Evolutionary conservation across 1,140 invertebrate genomes (phyloP).

Genomic region (Drosophila bocki): DNA sequence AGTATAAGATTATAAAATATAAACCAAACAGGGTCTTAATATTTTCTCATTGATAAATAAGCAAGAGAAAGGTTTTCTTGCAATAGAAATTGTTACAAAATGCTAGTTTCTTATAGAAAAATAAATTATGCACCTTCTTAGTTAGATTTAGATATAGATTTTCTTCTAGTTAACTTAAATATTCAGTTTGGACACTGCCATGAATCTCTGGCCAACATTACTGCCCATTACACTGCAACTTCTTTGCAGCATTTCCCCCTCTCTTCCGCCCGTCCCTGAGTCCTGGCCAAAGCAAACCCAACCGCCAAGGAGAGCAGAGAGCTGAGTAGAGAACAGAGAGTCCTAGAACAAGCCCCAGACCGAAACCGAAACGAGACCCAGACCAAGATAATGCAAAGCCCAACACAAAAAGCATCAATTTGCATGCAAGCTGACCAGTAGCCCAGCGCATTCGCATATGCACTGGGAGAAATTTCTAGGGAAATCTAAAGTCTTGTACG

Average conservation of each 20-base stretch:
- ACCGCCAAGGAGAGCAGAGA: background rate
- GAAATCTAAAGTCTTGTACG: no score
- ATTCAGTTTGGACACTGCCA: background rate
- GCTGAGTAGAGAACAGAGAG: constrained; percentile 3
- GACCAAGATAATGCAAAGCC: constrained; percentile 55
- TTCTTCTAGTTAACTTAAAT: background rate
- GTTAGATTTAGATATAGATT: no score
- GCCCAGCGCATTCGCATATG: constrained; percentile 15
- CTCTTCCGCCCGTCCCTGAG: no score
- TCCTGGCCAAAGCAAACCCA: background rate
- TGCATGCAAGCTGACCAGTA: constrained; percentile 47
- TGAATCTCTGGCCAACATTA: constrained; percentile 4
- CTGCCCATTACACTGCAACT: constrained; percentile 10
- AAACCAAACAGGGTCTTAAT: no score
- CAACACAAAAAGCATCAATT: constrained; percentile 61
- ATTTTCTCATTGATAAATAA: no score
- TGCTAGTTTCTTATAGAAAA: no score
- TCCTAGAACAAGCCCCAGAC: constrained; percentile 27
- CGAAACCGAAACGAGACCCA: constrained; percentile 33
- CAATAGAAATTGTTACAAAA: no score
- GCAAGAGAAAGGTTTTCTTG: no score
- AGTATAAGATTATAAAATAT: background rate
- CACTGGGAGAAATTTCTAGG: background rate
- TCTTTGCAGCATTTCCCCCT: background rate
- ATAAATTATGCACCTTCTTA: no score